Conservation (phyloP, 2,797 vertebrate species). For the Percopsis omiscomaycus region DNA sequence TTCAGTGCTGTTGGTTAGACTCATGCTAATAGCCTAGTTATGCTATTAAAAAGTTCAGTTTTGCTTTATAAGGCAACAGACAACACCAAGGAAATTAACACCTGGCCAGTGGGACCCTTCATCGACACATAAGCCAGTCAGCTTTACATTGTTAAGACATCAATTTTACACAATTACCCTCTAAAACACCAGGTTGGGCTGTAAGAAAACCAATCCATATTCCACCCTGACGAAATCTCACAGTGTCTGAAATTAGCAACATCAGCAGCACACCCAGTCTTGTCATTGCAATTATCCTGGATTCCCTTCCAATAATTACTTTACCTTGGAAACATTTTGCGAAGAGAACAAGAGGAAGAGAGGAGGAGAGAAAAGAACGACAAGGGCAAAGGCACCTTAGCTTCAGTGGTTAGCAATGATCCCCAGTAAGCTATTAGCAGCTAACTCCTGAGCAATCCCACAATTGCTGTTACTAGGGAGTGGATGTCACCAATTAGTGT, state of each 20-base stretch:
- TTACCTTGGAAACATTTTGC: slow-evolving; percentile 26
- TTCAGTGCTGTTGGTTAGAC: no score
- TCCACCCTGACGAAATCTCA: slow-evolving; percentile 36
- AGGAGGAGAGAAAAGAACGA: not conserved
- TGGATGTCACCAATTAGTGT: slow-evolving; percentile 6
- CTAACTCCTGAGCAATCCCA: slow-evolving; percentile 18
- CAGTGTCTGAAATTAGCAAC: slow-evolving; percentile 37
- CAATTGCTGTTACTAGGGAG: slow-evolving; percentile 13
- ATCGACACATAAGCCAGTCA: slow-evolving; percentile 22
- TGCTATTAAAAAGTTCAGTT: no score
- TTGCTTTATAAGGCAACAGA: no score
- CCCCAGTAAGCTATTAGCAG: slow-evolving; percentile 34
- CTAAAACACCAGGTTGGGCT: slow-evolving; percentile 52
- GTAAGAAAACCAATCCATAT: slow-evolving; percentile 57
- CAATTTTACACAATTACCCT: slow-evolving; percentile 52
- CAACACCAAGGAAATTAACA: no score
- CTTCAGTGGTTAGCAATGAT: slow-evolving; percentile 52
- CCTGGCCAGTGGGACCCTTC: no score
- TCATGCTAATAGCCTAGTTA: no score
- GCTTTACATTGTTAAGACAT: slow-evolving; percentile 32
- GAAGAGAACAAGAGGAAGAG: not conserved
- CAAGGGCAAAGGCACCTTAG: slow-evolving; percentile 40
- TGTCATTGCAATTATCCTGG: slow-evolving; percentile 51
- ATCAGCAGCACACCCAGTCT: slow-evolving; percentile 60
- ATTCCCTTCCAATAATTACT: slow-evolving; percentile 39